phyloP scores from a whole-genome alignment of 2,888 invertebrate species.

The Eupithecia pulchellata region DNA sequence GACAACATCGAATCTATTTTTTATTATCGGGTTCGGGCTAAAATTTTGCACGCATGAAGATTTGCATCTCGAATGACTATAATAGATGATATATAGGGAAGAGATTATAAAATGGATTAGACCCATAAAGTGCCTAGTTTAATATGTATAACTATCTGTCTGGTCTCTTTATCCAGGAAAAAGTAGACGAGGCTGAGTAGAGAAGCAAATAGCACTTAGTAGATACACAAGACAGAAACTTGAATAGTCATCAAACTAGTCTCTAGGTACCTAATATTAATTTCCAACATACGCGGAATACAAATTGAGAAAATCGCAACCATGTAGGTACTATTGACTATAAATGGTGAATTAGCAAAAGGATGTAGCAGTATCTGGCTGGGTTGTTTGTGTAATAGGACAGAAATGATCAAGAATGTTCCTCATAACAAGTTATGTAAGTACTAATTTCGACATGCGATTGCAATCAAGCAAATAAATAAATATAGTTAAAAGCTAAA shows the following conservation, averaged over 20 bases:
- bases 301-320: slow-evolving; percentile 7
- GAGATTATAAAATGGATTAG: no score
- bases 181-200: not conserved
- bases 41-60: no score
- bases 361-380: slow-evolving; percentile 23
- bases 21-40: no score
- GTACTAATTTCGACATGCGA: slow-evolving; percentile 1
- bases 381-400: slow-evolving; percentile 20
- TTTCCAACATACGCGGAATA: not conserved
- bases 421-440: slow-evolving; percentile 15
- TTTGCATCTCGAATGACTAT: no score
- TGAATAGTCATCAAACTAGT: not conserved
- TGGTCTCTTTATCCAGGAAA: no score
- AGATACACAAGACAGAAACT: not conserved
- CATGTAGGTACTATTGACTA: slow-evolving; percentile 20
- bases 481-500: no score
- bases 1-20: no score
- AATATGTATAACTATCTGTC: no score
- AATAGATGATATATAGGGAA: no score
- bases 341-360: slow-evolving; percentile 33
- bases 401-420: slow-evolving; percentile 12
- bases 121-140: no score
- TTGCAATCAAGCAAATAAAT: slow-evolving; percentile 17
- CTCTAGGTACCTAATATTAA: not conserved
- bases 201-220: not conserved